These are phyloP conservation scores for Microcaecilia unicolor DNA, from an alignment of 2,797 vertebrate genomes.

Conservation along the genomic window DNA sequence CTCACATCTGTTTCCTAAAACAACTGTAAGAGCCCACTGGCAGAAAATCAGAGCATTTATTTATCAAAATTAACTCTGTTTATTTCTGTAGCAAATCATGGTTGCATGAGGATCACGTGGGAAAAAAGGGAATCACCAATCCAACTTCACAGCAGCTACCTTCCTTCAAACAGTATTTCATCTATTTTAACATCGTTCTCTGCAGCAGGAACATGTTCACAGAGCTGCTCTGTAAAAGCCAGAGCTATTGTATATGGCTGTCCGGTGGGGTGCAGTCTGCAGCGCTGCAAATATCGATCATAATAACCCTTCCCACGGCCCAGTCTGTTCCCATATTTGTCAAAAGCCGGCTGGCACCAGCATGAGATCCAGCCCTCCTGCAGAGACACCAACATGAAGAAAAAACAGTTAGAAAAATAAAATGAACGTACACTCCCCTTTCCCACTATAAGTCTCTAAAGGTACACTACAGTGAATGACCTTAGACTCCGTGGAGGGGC, in stretches of 20 bases:
- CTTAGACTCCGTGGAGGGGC: too few relatives aligned
- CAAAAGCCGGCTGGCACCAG: slow-evolving; percentile 90
- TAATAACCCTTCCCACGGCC: slow-evolving; percentile 91
- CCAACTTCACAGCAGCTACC: too few relatives aligned
- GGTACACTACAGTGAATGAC: too few relatives aligned
- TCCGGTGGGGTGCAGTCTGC: slow-evolving; percentile 48
- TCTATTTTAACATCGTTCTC: slow-evolving; percentile 72
- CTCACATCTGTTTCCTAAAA: too few relatives aligned
- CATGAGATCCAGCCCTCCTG: slow-evolving; percentile 90
- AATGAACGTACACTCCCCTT: neutral
- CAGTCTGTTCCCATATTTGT: slow-evolving; percentile 70
- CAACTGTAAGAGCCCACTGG: too few relatives aligned
- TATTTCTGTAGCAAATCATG: too few relatives aligned
- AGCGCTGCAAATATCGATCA: slow-evolving; percentile 78
- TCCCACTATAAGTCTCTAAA: too few relatives aligned
- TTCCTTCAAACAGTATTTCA: slow-evolving; percentile 74
- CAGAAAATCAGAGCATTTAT: too few relatives aligned
- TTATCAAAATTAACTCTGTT: too few relatives aligned
- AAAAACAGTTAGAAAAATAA: neutral
- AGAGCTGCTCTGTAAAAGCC: slow-evolving; percentile 87
- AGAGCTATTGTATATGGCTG: slow-evolving; percentile 83
- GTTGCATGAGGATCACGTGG: too few relatives aligned
- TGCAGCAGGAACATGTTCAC: slow-evolving; percentile 66
- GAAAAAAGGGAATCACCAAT: too few relatives aligned
- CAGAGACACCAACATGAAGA: slow-evolving; percentile 15